A percentile compares a stretch with the other conserved stretches of the same genome.
Conservation (phyloP, 2,113 vertebrate genomes). For the Delphinapterus leucas region DNA sequence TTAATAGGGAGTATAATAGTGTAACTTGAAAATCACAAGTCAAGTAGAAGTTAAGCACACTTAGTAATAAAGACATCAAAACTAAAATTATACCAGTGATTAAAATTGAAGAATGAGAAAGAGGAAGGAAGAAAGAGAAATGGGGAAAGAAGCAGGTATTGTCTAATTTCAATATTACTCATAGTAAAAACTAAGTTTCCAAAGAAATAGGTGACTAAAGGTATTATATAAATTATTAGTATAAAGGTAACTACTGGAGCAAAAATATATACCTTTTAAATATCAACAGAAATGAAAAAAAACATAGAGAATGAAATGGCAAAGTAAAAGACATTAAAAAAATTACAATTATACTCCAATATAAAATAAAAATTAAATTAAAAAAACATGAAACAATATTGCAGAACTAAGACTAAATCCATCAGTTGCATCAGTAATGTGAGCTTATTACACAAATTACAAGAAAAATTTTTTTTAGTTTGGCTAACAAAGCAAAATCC, state of each 20-base stretch:
- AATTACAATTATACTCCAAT: background rate
- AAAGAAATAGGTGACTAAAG: background rate
- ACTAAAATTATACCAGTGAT: background rate
- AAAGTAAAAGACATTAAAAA: background rate
- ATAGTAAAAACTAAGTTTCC: background rate
- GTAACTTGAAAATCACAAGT: background rate
- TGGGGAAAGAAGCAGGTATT: background rate
- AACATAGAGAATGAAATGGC: background rate
- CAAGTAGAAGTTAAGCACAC: background rate
- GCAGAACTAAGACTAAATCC: background rate
- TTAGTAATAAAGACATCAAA: background rate
- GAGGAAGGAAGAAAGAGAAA: background rate
- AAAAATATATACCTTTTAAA: background rate
- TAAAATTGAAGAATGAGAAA: background rate
- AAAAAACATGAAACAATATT: background rate
- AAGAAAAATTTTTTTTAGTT: background rate
- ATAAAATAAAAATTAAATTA: background rate
- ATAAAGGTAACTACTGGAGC: background rate
- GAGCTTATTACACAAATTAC: background rate
- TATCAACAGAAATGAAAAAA: background rate
- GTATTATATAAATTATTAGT: background rate
- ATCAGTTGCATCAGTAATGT: background rate
- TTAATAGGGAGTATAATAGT: background rate
- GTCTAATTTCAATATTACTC: background rate
- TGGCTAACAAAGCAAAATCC: background rate